Evolutionary conservation across 1,140 invertebrate genomes (phyloP), one percentile per base, ranked within the genome.

Genomic region (Pogonomyrmex barbatus): DNA sequence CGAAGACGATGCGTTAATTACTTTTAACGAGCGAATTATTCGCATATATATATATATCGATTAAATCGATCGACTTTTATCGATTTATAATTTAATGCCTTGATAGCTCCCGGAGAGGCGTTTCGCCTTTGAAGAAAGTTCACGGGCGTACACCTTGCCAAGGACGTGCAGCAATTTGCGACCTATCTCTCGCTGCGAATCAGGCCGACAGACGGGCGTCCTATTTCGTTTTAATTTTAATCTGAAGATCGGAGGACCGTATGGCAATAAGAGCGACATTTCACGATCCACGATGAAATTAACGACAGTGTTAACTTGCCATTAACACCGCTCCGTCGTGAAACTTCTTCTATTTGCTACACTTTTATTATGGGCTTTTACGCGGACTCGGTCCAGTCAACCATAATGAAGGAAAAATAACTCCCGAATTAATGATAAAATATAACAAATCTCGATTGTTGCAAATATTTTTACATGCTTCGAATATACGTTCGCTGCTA

Each of bases 11-110:
- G 36, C 60, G 36, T 86, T 89, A 89, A 89, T 88, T 79, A 68
- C 58, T 68, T 88, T 86, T 81, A 86, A 86, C 68, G 17, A 67
- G 68, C 50, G 42, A 81, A 88, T 88, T 88, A 89, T 81, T 52
- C 33, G 24, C 36, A 45, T 54, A 39, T 63, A 24, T 24, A 24
- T 24, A 24, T 24, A 52, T 4, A 65, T 68, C 33, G 63, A 47
- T 36, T 75, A 39, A 47, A 30, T 2, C 52, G 76, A 89, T 88
- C 50, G 50, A 88, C 75, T 88, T 81, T 81, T 73, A 88, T 89
- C 76, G 83, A 88, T 88, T 79, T 65, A 50, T 56, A 70, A 88
- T 88, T 88, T 76, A 86, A 71, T 75, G 33, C n/a, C 67, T 63
- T 54, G 54, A 76, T 62, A 17, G 9, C 67, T 86, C 39, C 10